Evolutionary conservation across 1,140 invertebrate species (phyloP).

Genomic region (Bombus impatiens): DNA sequence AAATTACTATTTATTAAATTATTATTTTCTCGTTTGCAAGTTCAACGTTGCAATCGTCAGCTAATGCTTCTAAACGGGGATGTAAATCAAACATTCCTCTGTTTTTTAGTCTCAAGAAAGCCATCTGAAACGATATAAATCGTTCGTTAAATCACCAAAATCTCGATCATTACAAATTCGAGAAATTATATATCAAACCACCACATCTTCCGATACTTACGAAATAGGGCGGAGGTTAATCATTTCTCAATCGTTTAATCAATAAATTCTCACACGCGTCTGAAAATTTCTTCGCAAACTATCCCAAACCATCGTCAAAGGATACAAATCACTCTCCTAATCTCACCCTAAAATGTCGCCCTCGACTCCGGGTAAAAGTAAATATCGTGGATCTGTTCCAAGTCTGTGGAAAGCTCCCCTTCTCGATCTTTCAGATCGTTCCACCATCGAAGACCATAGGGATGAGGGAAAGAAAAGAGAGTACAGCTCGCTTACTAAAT

Average conservation of each 20-base stretch:
- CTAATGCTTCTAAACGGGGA: no score
- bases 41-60: no score
- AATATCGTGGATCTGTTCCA: background rate
- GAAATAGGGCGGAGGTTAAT: no score
- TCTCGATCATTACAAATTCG: no score
- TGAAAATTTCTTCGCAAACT: background rate
- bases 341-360: background rate
- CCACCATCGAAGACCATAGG: background rate
- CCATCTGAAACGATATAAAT: no score
- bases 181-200: background rate
- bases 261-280: background rate
- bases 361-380: background rate
- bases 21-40: no score
- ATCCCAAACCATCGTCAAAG: background rate
- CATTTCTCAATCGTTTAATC: background rate
- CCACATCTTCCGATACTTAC: background rate
- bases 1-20: no score
- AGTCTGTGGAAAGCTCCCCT: background rate
- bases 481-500: slow-evolving; percentile 62
- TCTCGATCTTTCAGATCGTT: background rate
- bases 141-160: no score
- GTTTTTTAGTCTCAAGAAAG: no score
- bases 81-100: no score
- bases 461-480: background rate
- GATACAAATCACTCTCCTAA: background rate